Percentiles rank a stretch among this genome's conserved stretches.
These are phyloP conservation scores for Mayetiola destructor DNA, from an alignment of 2,888 invertebrate species.

Conservation along the genomic window DNA sequence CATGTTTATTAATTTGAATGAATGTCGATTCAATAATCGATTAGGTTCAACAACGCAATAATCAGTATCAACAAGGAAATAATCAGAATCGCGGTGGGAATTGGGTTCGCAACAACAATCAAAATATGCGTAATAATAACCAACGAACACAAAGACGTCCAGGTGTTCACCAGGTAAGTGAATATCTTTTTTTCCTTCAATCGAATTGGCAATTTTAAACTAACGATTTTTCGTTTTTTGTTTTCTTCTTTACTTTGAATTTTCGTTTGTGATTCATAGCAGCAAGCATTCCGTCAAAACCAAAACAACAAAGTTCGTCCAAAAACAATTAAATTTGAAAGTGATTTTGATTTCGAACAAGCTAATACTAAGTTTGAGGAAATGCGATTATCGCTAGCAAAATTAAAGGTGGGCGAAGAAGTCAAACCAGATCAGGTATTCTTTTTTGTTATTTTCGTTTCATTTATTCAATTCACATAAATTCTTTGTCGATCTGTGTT, in stretches of 20 bases:
- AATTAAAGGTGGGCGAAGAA: slow-evolving; percentile 57
- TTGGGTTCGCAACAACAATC: slow-evolving; percentile 25
- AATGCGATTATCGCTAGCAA: slow-evolving; percentile 68
- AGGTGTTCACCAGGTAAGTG: neutral
- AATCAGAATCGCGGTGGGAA: slow-evolving; percentile 31
- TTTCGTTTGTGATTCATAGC: neutral
- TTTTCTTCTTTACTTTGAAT: neutral
- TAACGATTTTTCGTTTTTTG: neutral
- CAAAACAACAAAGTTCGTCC: slow-evolving; percentile 40
- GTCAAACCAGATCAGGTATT: slow-evolving; percentile 38
- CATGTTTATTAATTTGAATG: neutral
- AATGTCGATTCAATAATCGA: neutral
- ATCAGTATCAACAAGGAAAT: slow-evolving; percentile 26
- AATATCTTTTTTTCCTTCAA: neutral
- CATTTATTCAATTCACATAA: neutral
- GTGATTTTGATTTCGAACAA: slow-evolving; percentile 97
- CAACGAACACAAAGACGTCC: slow-evolving; percentile 16
- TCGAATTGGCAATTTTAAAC: neutral
- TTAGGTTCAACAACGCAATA: slow-evolving; percentile 27
- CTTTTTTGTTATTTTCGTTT: slow-evolving; percentile 17
- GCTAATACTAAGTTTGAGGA: slow-evolving; percentile 96
- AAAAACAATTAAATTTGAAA: slow-evolving; percentile 77
- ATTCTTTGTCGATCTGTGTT: too few relatives aligned
- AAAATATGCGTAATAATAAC: slow-evolving; percentile 32
- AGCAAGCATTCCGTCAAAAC: slow-evolving; percentile 32